Evolutionary conservation across 2,888 invertebrate species (phyloP).

Genomic region (Liopterus haemorrhoidalis): DNA sequence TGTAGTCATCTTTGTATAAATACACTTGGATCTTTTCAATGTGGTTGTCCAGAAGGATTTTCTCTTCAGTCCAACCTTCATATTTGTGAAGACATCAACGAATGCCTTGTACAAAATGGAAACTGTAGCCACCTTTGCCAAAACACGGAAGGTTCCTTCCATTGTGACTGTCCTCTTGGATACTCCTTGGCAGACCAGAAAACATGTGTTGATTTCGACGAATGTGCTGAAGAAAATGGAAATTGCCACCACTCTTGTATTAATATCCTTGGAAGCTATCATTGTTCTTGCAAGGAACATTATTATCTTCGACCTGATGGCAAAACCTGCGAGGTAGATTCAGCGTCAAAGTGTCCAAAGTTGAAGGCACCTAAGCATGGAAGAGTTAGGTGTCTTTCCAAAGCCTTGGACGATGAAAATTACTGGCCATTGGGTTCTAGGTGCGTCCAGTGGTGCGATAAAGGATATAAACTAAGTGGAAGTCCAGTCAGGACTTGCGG

Average conservation of each 20-base stretch:
- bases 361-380: conserved; percentile 35
- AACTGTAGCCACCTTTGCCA: conserved; percentile 48
- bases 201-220: conserved; percentile 44
- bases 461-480: conserved; percentile 53
- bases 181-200: conserved; percentile 41
- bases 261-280: too few relatives aligned
- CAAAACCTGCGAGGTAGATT: conserved; percentile 31
- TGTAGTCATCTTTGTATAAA: conserved; percentile 60
- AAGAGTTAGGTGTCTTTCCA: conserved; percentile 35
- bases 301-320: conserved; percentile 30
- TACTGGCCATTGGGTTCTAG: conserved; percentile 42
- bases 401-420: conserved; percentile 27
- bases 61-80: conserved; percentile 38
- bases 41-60: conserved; percentile 48
- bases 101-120: conserved; percentile 42
- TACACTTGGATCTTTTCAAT: conserved; percentile 48
- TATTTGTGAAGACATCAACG: conserved; percentile 44
- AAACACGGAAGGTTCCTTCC: conserved; percentile 48
- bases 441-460: conserved; percentile 49
- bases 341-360: conserved; percentile 34
- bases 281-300: too few relatives aligned
- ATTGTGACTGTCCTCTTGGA: conserved; percentile 47
- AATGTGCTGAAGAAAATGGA: conserved; percentile 42
- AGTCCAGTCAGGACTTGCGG: conserved; percentile 49
- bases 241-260: conserved; percentile 49